Percentiles rank a stretch among this genome's conserved stretches.
These are phyloP conservation scores for Chamaetylas fuelleborni DNA, from an alignment of 2,113 vertebrate species.

Conservation along the genomic window DNA sequence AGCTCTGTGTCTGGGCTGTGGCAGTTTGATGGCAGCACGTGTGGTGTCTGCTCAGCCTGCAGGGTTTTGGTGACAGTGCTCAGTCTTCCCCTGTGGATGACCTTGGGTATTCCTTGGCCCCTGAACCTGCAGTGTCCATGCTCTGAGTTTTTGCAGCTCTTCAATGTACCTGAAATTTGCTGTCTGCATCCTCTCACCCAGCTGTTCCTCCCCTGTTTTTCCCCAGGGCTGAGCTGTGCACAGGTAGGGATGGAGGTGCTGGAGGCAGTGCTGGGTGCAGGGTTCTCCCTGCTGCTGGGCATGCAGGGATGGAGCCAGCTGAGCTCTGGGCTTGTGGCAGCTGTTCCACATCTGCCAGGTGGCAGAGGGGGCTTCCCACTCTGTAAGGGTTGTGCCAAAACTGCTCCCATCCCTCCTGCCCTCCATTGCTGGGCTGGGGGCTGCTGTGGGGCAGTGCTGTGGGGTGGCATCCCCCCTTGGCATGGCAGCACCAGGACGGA, in stretches of 20 bases:
- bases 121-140: fast-evolving
- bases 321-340: background rate
- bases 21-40: background rate
- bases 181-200: background rate
- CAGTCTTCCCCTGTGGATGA: background rate
- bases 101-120: background rate
- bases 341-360: background rate
- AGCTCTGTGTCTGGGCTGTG: background rate
- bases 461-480: background rate
- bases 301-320: fast-evolving
- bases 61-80: background rate
- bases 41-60: fast-evolving
- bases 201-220: background rate
- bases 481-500: fast-evolving
- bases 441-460: fast-evolving
- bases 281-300: background rate
- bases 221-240: background rate
- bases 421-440: background rate
- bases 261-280: background rate
- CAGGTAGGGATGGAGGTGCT: background rate
- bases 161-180: background rate
- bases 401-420: background rate
- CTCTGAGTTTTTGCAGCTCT: background rate
- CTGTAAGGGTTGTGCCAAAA: background rate
- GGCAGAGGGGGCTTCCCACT: background rate